Evolutionary conservation across 2,888 invertebrate species (phyloP), one percentile per base, ranked within the genome.

Genomic region (Hypomecis atomaria): DNA sequence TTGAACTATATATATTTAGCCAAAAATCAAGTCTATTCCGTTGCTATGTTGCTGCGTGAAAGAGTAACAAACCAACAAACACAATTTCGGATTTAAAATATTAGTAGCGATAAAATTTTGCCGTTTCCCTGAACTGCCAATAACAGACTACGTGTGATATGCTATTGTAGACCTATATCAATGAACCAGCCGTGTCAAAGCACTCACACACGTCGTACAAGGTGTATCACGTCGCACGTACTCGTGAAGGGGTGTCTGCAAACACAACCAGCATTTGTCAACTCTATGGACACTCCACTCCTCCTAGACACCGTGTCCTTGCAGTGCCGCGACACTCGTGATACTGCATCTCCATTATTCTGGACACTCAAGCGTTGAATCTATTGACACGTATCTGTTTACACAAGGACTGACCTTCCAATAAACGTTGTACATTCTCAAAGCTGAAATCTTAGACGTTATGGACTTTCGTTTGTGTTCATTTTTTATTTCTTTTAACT

Each of bases 201-300:
- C 64, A 71, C 66, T 67, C 36, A 34, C 45, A 67, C 43, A 64
- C 33, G 62, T 64, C 65, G 43, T 57, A 62, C 65, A 56, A 59
- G 67, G 61, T 74, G 71, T 75, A 75, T 82, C 74, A 69, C 64
- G 69, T 62, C 72, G 69, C 75, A 73, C 71, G 71, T 73, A 69
- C 78, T 81, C 72, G 68, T 82, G 77, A 76, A 83, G 85, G 76
- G 74, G 75, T 74, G 78, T 82, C 79, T 72, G 77, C 83, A 85
- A 86, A 88, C 86, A 88, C 83, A 75, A 71, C 74, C 73, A 81
- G 79, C 86, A 88, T 89, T 88, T 88, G 87, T 88, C 88, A 88
- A 84, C 85, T 85, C 84, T 85, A 83, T 77, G 69, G 78, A 82
- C 86, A 86, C 78, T 77, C 75, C 78, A 76, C 82, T 83, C 73